A percentile compares a stretch with the other conserved stretches of the same genome.
These are phyloP conservation scores for Yponomeuta sedellus DNA, from an alignment of 2,888 invertebrate genomes.

Conservation along the genomic window DNA sequence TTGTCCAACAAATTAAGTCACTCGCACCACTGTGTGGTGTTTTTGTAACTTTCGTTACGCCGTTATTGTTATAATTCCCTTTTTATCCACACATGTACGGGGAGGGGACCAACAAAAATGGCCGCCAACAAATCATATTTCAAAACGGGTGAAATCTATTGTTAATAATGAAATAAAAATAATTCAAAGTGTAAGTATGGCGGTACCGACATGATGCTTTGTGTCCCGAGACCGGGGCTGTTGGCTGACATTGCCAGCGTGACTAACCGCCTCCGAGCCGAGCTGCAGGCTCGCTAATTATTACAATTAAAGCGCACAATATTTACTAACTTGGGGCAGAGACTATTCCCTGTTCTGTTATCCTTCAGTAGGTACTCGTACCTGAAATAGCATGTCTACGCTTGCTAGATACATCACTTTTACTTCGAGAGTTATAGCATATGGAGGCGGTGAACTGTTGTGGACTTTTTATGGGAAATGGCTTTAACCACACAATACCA, in stretches of 20 bases:
- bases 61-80: constrained; percentile 39
- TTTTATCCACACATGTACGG: constrained; percentile 25
- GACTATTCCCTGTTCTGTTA: background rate
- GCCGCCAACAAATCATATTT: constrained; percentile 73
- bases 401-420: too few species aligned
- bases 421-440: too few species aligned
- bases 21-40: constrained; percentile 23
- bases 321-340: constrained; percentile 1
- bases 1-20: constrained; percentile 14
- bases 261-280: constrained; percentile 36
- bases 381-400: too few species aligned
- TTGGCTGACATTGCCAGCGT: constrained; percentile 64
- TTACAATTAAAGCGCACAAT: background rate
- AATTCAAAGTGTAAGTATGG: constrained; percentile 45
- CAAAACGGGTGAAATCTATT: constrained; percentile 73
- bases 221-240: constrained; percentile 46
- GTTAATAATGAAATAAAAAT: constrained; percentile 54
- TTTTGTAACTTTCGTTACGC: constrained; percentile 47
- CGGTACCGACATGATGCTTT: constrained; percentile 36
- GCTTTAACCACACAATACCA: too few species aligned
- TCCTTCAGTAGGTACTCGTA: too few species aligned
- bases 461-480: too few species aligned
- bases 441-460: too few species aligned
- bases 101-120: constrained; percentile 50
- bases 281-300: constrained; percentile 11